Base-by-base conservation (phyloP, 2,888 invertebrate species). In the Epinotia bilunana region DNA sequence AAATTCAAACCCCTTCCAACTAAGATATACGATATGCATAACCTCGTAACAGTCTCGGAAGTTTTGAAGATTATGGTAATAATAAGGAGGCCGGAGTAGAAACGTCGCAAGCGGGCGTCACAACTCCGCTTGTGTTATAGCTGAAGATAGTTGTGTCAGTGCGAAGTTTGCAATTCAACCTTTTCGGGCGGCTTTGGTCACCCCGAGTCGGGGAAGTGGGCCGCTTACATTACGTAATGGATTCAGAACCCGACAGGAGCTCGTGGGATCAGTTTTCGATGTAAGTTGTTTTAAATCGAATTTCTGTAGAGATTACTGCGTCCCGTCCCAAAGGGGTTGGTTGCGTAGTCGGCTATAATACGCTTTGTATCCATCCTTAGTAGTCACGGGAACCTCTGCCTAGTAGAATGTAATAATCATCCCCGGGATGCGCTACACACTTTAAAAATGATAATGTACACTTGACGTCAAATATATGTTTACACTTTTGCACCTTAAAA, bases 151-250 rank as follows among this genome's bases (percentile, higher is more conserved):
- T 67, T 67, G 64, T 82, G 81, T 83, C 86, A 85, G 82, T 79
- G 85, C 83, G 84, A 83, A 85, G 85, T 85, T 88, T 75, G 75
- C 72, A 75, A 62, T 75, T 75, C 86, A 86, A 88, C 88, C 89
- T 88, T 88, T 86, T 83, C 84, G 81, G 74, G 57, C 61, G 81
- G 84, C 83, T 83, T 79, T 80, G 83, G 81, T 80, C 77, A 77
- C 72, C 77, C 79, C 79, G 79, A 79, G 80, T 78, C 75, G 76
- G 63, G 57, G 79, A 86, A 87, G 84, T 88, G 84, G 88, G 87
- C 87, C 87, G 86, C 82, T 81, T 82, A 84, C 85, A 86, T 89
- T 87, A 87, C 85, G 83, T 88, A 86, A 88, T 86, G 84, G 84
- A 83, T 84, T 83, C 82, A 79, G 81, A 80, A 83, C 83, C 81